Conservation (phyloP, 1,140 invertebrate genomes). For the Tribolium castaneum region DNA sequence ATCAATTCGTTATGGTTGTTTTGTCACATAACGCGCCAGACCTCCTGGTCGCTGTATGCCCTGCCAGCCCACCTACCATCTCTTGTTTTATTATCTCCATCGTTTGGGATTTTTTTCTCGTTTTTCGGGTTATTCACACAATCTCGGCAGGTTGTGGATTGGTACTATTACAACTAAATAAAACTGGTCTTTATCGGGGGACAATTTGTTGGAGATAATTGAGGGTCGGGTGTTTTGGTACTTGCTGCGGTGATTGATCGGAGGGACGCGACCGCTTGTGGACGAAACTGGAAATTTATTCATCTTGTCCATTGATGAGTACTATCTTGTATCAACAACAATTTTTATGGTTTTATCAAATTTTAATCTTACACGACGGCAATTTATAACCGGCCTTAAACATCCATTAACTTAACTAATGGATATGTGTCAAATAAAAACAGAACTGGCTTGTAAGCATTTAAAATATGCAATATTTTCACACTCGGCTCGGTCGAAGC, state of each 20-base stretch:
- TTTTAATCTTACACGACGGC: slow-evolving; percentile 54
- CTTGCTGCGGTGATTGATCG: slow-evolving; percentile 10
- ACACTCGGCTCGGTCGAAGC: background rate
- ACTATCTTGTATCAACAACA: slow-evolving; percentile 58
- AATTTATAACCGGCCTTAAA: slow-evolving; percentile 57
- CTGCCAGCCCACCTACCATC: slow-evolving; percentile 59
- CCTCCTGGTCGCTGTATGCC: slow-evolving; percentile 58
- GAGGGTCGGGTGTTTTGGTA: slow-evolving; percentile 3
- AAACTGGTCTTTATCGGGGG: slow-evolving; percentile 43
- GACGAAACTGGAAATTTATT: slow-evolving; percentile 33
- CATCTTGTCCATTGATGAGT: slow-evolving; percentile 53
- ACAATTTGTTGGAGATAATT: slow-evolving; percentile 45
- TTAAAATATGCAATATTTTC: slow-evolving; percentile 53
- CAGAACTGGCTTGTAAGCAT: slow-evolving; percentile 45
- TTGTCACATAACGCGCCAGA: slow-evolving; percentile 63
- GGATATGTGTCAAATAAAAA: slow-evolving; percentile 54
- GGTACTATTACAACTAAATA: slow-evolving; percentile 47
- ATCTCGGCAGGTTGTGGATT: slow-evolving; percentile 51
- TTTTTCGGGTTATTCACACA: slow-evolving; percentile 54
- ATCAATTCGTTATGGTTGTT: slow-evolving; percentile 63
- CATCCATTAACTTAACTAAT: slow-evolving; percentile 59
- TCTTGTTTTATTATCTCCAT: slow-evolving; percentile 58
- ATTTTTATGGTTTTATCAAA: slow-evolving; percentile 57
- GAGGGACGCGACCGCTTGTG: slow-evolving; percentile 13
- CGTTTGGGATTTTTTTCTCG: slow-evolving; percentile 50